A percentile compares a stretch with the other conserved stretches of the same genome.
Conservation (phyloP, 2,797 vertebrate genomes). For the Lophotriccus pileatus region DNA sequence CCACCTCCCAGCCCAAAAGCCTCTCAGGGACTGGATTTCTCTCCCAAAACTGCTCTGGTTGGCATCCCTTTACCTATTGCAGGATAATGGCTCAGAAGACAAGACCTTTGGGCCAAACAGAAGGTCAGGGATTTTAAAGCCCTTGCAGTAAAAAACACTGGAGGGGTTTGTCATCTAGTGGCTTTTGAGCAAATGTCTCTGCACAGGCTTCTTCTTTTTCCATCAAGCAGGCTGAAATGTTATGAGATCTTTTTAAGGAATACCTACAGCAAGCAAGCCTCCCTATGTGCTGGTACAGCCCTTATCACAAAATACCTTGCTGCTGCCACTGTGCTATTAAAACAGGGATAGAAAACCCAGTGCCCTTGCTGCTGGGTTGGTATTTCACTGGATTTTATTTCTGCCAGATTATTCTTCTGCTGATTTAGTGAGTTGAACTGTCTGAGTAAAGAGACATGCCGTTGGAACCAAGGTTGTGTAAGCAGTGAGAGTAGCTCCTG, state of each 20-base stretch:
- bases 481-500: not conserved
- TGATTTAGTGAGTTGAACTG: not conserved
- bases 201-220: not conserved
- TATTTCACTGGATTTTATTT: not conserved
- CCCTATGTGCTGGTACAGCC: not conserved
- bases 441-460: accelerated
- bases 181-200: not conserved
- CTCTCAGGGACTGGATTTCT: not conserved
- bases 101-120: not conserved
- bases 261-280: not conserved
- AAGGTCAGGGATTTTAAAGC: not conserved
- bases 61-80: not conserved
- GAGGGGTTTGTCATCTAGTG: not conserved
- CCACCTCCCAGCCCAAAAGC: not conserved
- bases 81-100: not conserved
- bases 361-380: not conserved
- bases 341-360: not conserved
- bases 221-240: not conserved
- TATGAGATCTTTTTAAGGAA: not conserved
- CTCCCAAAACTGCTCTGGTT: not conserved
- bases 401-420: not conserved
- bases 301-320: accelerated
- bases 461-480: accelerated
- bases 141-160: not conserved
- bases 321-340: not conserved